phyloP scores from a whole-genome alignment of 2,797 vertebrate genomes.

The Echiichthys vipera region DNA sequence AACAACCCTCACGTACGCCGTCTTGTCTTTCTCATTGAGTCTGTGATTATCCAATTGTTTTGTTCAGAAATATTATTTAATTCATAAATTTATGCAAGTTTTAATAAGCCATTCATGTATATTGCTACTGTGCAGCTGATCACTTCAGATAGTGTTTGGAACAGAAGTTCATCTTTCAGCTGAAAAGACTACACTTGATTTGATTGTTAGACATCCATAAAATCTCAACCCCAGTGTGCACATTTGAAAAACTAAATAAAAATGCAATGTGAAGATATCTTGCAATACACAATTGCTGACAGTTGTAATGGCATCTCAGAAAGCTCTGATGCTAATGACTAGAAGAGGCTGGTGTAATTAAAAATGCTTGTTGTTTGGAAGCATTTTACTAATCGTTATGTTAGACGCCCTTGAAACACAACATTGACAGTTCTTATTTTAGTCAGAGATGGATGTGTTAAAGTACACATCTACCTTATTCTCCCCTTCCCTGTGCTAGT shows the following conservation, averaged over 20 bases:
- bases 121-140: constrained; percentile 1
- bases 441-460: constrained; percentile 64
- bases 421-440: constrained; percentile 41
- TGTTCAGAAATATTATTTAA: constrained; percentile 6
- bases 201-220: constrained; percentile 27
- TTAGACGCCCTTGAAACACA: constrained; percentile 28
- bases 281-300: constrained; percentile 5
- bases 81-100: constrained; percentile 5
- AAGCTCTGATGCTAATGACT: constrained; percentile 1
- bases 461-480: constrained; percentile 61
- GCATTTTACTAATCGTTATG: constrained; percentile 10
- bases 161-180: constrained; percentile 5
- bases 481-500: constrained; percentile 74
- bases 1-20: constrained; percentile 20
- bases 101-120: constrained; percentile 5
- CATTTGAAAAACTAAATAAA: constrained; percentile 8
- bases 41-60: constrained; percentile 9
- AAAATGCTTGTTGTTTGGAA: constrained; percentile 6
- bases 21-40: constrained; percentile 13
- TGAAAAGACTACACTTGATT: constrained; percentile 16
- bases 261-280: constrained; percentile 6
- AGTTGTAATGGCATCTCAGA: constrained; percentile 8
- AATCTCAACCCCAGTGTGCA: not conserved
- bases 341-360: constrained; percentile 3
- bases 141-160: constrained; percentile 10